Percentiles rank a stretch among this genome's conserved stretches.
Conservation (phyloP, 2,113 vertebrate species). For the Phoenicopterus ruber region DNA sequence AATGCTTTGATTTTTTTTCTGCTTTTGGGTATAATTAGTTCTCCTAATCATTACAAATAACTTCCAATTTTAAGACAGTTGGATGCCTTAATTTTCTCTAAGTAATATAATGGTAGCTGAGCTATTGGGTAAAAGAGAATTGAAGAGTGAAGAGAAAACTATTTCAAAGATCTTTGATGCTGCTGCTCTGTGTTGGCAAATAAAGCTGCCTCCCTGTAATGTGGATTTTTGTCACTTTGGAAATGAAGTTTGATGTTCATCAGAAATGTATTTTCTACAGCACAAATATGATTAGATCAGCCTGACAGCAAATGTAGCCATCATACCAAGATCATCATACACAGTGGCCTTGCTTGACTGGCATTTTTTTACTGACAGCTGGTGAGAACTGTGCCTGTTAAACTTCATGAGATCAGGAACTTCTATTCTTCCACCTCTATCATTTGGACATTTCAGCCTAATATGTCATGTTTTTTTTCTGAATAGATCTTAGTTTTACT, state of each 20-base stretch:
- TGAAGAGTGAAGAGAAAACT: not conserved
- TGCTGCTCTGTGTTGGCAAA: not conserved
- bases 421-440: not conserved
- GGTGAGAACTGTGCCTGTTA: not conserved
- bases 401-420: not conserved
- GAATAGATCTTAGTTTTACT: not conserved
- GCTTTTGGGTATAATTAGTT: not conserved
- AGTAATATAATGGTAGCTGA: not conserved
- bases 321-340: not conserved
- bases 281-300: not conserved
- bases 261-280: not conserved
- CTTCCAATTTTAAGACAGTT: not conserved
- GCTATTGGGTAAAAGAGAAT: not conserved
- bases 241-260: not conserved
- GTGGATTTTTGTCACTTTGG: not conserved
- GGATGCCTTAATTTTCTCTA: not conserved
- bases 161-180: not conserved
- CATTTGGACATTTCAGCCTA: not conserved
- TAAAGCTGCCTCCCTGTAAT: not conserved
- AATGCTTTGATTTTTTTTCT: not conserved
- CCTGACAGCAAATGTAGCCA: not conserved
- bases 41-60: not conserved
- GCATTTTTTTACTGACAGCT: not conserved
- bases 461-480: not conserved
- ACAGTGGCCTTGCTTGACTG: not conserved